Evolutionary conservation across 2,113 vertebrate species (phyloP).

Genomic region (Platysternon megacephalum): DNA sequence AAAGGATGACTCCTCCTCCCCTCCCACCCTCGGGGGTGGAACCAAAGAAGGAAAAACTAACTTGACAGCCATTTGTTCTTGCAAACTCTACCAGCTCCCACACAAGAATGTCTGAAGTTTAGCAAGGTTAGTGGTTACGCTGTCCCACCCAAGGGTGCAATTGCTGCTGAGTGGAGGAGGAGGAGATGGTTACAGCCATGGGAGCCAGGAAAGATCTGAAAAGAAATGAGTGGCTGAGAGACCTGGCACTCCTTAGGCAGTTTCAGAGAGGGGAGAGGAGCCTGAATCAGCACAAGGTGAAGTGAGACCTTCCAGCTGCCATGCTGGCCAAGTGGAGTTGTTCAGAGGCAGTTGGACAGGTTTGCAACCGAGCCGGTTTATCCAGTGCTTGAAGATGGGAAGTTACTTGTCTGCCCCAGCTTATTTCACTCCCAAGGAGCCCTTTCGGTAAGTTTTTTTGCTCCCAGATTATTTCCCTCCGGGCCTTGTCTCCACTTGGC

Average conservation of each 20-base stretch:
- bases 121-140: neutral
- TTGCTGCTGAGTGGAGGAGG: neutral
- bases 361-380: slow-evolving; percentile 74
- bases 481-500: neutral
- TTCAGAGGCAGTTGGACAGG: slow-evolving; percentile 74
- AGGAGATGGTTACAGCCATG: slow-evolving; percentile 51
- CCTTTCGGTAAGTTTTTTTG: slow-evolving; percentile 79
- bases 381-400: slow-evolving; percentile 80
- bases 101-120: slow-evolving; percentile 47
- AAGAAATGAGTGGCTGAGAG: slow-evolving; percentile 48
- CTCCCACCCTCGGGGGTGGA: slow-evolving; percentile 75
- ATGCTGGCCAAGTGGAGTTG: slow-evolving; percentile 73
- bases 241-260: slow-evolving; percentile 56
- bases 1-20: slow-evolving; percentile 75
- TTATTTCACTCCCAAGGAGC: slow-evolving; percentile 79
- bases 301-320: slow-evolving; percentile 71
- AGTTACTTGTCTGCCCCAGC: slow-evolving; percentile 81
- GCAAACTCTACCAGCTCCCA: slow-evolving; percentile 21
- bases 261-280: slow-evolving; percentile 71
- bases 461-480: neutral
- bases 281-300: slow-evolving; percentile 62
- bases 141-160: slow-evolving; percentile 8
- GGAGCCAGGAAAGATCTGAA: slow-evolving; percentile 38
- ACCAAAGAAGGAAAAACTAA: slow-evolving; percentile 69
- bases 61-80: slow-evolving; percentile 64